Base-by-base conservation (phyloP, 1,140 invertebrate genomes). In the Leucophenga varia region DNA sequence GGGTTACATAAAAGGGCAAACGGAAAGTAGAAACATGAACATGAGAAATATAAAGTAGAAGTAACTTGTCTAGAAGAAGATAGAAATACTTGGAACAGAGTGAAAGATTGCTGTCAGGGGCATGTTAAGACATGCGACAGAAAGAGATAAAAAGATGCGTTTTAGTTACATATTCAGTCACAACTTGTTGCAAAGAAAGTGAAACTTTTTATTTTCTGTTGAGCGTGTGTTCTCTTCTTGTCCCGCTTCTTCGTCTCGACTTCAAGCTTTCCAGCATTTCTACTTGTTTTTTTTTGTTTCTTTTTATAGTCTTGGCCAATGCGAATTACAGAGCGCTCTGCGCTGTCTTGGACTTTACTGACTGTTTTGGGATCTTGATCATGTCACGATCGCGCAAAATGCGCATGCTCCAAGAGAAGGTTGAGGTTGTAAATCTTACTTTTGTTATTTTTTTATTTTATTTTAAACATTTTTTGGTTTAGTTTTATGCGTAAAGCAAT, bases 1-100 rank as follows among this genome's bases (percentile, higher is more conserved):
- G 64, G 64, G 64, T 67, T 67, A 67, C 64, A 67, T 67, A 67
- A 67, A 67, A 67, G 64, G 64, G 64, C 64, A 61, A 65, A 59
- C 64, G 56, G 64, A 64, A 67, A 67, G 63, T 67, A 64, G 64
- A 68, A 67, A 67, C 60, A 57, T 58, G 55, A 50, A 64, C n/a
- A 55, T n/a, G 16, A 35, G 32, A 35, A 35, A 30, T 7, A 30
- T 30, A 8, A 8, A 30, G 7, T 30, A n/a, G n/a, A n/a, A n/a
- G n/a, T n/a, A n/a, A n/a, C n/a, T n/a, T n/a, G n/a, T n/a, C n/a
- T 46, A 57, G 49, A 50, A 34, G 37, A 18, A 17, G 25, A 32
- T 35, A 7, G 32, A 10, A 34, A 10, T n/a, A n/a, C n/a, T n/a
- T 10, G 32, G 16, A 34, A 5, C 32, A 34, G 8, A 34, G 7